Evolutionary conservation across 92 coral and sea anemone species (phyloP), one percentile per base, ranked within the genome.

Genomic region (Pocillopora meandrina): DNA sequence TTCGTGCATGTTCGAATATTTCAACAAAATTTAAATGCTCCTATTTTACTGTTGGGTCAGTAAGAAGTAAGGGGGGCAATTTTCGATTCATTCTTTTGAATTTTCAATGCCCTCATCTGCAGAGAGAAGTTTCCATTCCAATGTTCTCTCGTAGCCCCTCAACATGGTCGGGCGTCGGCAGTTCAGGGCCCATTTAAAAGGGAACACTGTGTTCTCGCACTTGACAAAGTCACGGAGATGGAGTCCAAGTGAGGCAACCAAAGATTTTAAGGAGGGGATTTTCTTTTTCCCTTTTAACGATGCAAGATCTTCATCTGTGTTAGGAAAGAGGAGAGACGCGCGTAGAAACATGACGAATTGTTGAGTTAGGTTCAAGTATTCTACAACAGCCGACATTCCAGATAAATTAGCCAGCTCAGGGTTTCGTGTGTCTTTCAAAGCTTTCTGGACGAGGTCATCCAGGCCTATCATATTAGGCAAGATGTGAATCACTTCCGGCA

Each of bases 171-270:
- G 86, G 21, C 79, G 68, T 60, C 78, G 84, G 62, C 95, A 83
- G 74, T 92, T 92, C 78, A 90, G 52, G 18, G 88, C 79, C 91
- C 87, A 86, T 71, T 79, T 89, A 59, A 88, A 86, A n/a, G 93
- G 92, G 61, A 85, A 88, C 61, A 93, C 79, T 49, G 79, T 85
- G 85, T 87, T 93, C 76, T 81, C 90, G 72, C 74, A 84, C 20
- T 89, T 78, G 26, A 64, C 55, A 66, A 88, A 88, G 75, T 93
- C 90, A 12, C 96, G 90, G 63, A 89, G 79, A 76, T 72, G 61
- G 59, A 93, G 77, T 12, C 89, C 92, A 76, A 90, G 79, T 61
- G 84, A 78, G 19, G 23, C 70, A 12, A 87, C 93, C 5, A 93
- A 79, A 18, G 82, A 69, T 34, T 70, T 83, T 47, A 77, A 19